Evolutionary conservation across 2,797 vertebrate genomes (phyloP).

Genomic region (Hozukius guyotensis): DNA sequence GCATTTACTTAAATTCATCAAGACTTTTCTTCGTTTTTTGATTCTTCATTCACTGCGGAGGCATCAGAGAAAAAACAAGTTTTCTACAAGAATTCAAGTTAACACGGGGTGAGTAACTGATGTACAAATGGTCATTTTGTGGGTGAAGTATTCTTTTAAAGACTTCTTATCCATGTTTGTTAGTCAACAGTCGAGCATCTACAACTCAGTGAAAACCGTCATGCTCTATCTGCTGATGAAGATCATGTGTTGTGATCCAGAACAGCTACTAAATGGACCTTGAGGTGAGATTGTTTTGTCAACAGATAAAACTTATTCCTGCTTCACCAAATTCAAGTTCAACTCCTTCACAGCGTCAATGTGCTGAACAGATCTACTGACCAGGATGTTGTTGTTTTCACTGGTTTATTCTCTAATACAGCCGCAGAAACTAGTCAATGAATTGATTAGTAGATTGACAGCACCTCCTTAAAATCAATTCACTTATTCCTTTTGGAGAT

Average conservation of each 20-base stretch:
- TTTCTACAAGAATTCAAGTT: too few species aligned
- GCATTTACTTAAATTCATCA: too few species aligned
- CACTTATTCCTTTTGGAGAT: neutral
- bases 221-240: neutral
- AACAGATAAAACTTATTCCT: neutral
- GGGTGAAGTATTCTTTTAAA: neutral
- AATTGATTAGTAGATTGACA: neutral
- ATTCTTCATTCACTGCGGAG: too few species aligned
- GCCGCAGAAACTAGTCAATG: neutral
- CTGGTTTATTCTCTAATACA: neutral
- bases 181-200: neutral
- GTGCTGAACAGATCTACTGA: neutral
- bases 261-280: neutral
- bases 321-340: neutral
- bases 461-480: neutral
- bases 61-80: too few species aligned
- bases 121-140: neutral
- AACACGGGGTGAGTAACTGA: neutral
- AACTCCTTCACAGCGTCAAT: neutral
- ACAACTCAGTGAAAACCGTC: neutral
- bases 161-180: neutral
- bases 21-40: too few species aligned
- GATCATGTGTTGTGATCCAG: neutral
- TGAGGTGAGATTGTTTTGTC: neutral
- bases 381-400: neutral